Evolutionary conservation across 2,888 invertebrate genomes (phyloP), one percentile per base, ranked within the genome.

Genomic region (Drosophila greeni): DNA sequence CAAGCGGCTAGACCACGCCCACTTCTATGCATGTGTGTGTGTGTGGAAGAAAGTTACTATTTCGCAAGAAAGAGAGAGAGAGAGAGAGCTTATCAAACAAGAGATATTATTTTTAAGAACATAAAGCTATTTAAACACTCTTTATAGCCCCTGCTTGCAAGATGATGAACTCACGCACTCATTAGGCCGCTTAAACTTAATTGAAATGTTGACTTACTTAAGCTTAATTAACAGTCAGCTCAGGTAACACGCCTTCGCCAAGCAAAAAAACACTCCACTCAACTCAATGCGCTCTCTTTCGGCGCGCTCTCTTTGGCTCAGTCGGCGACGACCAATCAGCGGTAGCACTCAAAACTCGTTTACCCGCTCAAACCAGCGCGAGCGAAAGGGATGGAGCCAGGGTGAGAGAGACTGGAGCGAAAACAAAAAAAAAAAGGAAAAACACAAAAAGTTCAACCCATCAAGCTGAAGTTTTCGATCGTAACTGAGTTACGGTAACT

Each of bases 391-490:
- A 47, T 79, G 16, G 45, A 45, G 66, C 49, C 43, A 52, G 68
- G 52, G 24, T 43, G 40, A 23, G 56, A 51, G 52, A 47, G 45
- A 64, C 36, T 33, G 45, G 39, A 51, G 26, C n/a, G 34, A 42
- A 42, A 24, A n/a, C n/a, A n/a, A 24, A 24, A 3, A 40, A 31
- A 56, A 58, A 52, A 66, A 31, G 23, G 18, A 14, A 26, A 62
- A 51, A 55, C 48, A 56, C 31, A 37, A 55, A 66, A 66, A 56
- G 56, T 86, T 75, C 75, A 80, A 86, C 82, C 86, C 86, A 86
- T 86, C 86, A 87, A 87, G 88, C 87, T 87, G 86, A 87, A 88
- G 86, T 62, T 87, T 87, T 86, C 86, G 88, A 88, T 88, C 87
- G 88, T 87, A 88, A 47, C 45, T 47, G 45, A 47, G 45, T 47